Conservation (phyloP, 2,113 vertebrate genomes). For the Plectropomus leopardus region DNA sequence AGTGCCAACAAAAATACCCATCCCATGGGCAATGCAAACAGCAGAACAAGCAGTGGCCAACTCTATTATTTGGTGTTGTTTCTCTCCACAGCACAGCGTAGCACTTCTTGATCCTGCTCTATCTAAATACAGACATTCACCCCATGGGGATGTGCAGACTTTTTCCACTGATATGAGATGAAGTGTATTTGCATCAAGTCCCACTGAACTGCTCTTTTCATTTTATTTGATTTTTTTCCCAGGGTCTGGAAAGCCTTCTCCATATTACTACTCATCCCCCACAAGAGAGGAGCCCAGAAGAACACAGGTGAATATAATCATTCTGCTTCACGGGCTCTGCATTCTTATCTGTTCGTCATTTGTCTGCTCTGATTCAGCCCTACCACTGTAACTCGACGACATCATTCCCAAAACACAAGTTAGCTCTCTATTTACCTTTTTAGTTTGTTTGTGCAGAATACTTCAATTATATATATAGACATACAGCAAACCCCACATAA, state of each 20-base stretch:
- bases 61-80: conserved; percentile 60
- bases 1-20: conserved; percentile 65
- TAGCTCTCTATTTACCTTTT: neutral
- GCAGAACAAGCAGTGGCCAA: conserved; percentile 40
- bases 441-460: neutral
- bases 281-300: conserved; percentile 93
- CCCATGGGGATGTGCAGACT: conserved; percentile 43
- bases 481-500: too few relatives aligned
- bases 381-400: neutral
- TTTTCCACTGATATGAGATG: conserved; percentile 47
- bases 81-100: conserved; percentile 31
- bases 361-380: neutral
- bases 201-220: conserved; percentile 8
- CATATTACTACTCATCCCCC: conserved; percentile 97
- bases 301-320: conserved; percentile 89
- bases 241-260: conserved; percentile 96
- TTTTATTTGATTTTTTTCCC: conserved; percentile 32
- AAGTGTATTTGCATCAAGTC: conserved; percentile 33
- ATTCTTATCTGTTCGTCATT: neutral
- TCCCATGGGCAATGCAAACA: conserved; percentile 70
- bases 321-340: neutral
- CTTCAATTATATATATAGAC: neutral
- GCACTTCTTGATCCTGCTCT: conserved; percentile 56
- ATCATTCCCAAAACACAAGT: neutral
- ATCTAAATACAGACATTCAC: conserved; percentile 65